Evolutionary conservation across 37 sponge, comb jelly and placozoan species (phyloP).

Genomic region (Chondrilla cf. caribensis): DNA sequence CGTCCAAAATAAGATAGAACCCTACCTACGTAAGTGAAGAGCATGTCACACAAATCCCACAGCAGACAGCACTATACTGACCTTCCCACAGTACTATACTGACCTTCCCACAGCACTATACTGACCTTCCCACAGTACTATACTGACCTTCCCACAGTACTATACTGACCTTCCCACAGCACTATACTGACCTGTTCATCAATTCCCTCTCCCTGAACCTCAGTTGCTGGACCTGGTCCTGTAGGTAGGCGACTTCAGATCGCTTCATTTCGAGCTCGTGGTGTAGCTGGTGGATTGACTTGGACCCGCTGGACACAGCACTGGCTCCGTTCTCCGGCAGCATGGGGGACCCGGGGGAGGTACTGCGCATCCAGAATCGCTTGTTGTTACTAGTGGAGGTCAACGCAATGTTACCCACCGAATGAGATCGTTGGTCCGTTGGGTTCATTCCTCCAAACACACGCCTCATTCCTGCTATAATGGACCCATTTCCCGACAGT

Average conservation of each 20-base stretch:
- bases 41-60: too few species aligned
- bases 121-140: too few species aligned
- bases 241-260: constrained; percentile 23
- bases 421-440: not conserved
- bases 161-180: too few species aligned
- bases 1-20: too few species aligned
- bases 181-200: constrained; percentile 54
- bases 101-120: too few species aligned
- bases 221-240: constrained; percentile 39
- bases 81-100: too few species aligned
- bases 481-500: not conserved
- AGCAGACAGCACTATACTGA: too few species aligned
- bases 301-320: not conserved
- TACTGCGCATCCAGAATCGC: not conserved
- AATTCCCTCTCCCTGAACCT: constrained; percentile 61
- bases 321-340: not conserved
- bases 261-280: constrained; percentile 42
- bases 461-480: not conserved
- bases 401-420: not conserved
- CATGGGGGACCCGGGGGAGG: not conserved
- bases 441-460: too few species aligned
- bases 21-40: too few species aligned
- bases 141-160: too few species aligned
- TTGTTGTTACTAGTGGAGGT: not conserved
- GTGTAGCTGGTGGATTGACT: not conserved